Percentiles rank a stretch among this genome's conserved stretches.
phyloP scores from a whole-genome alignment of 2,113 vertebrate genomes.

The Cairina moschata region DNA sequence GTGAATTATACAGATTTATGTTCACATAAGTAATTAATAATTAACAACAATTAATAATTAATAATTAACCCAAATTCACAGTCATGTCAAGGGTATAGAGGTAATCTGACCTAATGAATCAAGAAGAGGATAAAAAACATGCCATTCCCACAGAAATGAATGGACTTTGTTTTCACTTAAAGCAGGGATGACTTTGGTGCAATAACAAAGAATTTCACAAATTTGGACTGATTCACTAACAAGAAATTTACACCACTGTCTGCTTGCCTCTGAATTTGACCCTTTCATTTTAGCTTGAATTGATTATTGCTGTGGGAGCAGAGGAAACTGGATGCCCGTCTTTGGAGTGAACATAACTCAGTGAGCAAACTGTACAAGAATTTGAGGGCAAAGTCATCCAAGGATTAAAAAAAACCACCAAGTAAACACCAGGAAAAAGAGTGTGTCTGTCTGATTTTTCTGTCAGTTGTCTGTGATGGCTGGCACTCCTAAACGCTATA shows the following conservation, averaged over 20 bases:
- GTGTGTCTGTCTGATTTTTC: neutral
- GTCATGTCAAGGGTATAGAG: neutral
- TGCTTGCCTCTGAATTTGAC: slow-evolving; percentile 52
- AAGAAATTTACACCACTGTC: slow-evolving; percentile 43
- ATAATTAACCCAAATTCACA: slow-evolving; percentile 19
- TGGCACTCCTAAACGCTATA: neutral
- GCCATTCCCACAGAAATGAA: neutral
- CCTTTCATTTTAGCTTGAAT: slow-evolving; percentile 54
- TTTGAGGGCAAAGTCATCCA: slow-evolving; percentile 35
- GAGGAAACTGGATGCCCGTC: slow-evolving; percentile 34
- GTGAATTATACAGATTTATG: neutral
- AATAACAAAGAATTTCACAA: slow-evolving; percentile 43
- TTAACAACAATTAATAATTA: too few relatives aligned
- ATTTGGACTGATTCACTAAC: slow-evolving; percentile 47
- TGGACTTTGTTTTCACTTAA: slow-evolving; percentile 13
- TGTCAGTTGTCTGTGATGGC: neutral
- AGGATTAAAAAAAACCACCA: slow-evolving; percentile 8
- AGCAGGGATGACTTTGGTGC: neutral
- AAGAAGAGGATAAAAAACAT: neutral
- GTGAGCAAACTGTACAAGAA: slow-evolving; percentile 49
- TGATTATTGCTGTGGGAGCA: slow-evolving; percentile 57
- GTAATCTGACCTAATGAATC: neutral
- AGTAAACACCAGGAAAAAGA: neutral
- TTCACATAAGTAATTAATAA: neutral
- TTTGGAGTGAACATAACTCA: slow-evolving; percentile 54